Evolutionary conservation across 23 tunicate species (phyloP).

Genomic region (Aplidium turbinatum): DNA sequence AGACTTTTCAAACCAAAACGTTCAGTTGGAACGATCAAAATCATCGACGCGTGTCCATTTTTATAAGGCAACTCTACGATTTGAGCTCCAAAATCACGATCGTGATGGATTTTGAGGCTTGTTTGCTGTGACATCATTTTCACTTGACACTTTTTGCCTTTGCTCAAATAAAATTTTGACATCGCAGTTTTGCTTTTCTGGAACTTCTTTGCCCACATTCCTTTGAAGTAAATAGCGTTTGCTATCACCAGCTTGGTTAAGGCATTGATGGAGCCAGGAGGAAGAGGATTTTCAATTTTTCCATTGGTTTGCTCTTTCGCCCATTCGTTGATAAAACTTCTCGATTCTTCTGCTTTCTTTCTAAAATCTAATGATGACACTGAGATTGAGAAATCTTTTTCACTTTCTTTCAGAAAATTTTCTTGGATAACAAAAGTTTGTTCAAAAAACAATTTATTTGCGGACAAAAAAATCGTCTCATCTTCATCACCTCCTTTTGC

Average conservation of each 20-base stretch:
- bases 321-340: constrained; percentile 62
- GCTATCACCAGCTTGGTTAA: constrained; percentile 54
- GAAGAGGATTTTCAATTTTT: constrained; percentile 69
- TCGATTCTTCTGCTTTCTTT: constrained; percentile 35
- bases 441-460: constrained; percentile 59
- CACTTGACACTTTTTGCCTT: constrained; percentile 20
- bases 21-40: constrained; percentile 47
- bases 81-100: constrained; percentile 44
- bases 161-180: constrained; percentile 29
- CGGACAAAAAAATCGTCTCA: no score
- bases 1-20: constrained; percentile 44
- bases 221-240: constrained; percentile 90
- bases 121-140: constrained; percentile 59
- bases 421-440: constrained; percentile 26
- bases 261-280: constrained; percentile 40
- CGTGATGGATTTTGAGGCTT: constrained; percentile 3
- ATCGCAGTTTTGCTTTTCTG: constrained; percentile 16
- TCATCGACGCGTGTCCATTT: constrained; percentile 65
- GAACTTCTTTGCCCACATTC: constrained; percentile 68
- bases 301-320: constrained; percentile 46
- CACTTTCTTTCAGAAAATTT: constrained; percentile 25
- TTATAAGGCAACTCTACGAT: constrained; percentile 61
- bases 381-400: constrained; percentile 24
- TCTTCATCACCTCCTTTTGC: not conserved
- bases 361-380: constrained; percentile 35